A percentile compares a stretch with the other conserved stretches of the same genome.
Conservation (phyloP, 2,888 invertebrate species). For the Sepioteuthis lessoniana region DNA sequence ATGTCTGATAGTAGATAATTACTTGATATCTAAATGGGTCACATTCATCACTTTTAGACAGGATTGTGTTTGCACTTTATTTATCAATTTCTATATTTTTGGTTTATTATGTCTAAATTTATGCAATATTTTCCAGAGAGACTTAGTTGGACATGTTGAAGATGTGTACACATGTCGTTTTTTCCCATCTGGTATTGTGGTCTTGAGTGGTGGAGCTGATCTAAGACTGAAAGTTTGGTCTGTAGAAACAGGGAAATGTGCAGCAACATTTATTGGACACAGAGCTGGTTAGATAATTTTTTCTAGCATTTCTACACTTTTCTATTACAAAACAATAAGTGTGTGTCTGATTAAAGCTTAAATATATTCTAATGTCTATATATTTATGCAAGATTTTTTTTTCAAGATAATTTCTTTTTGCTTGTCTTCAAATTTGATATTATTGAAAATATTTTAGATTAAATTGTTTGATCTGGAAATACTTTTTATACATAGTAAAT, state of each 20-base stretch:
- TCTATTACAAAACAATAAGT: background rate
- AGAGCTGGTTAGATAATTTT: conserved; percentile 75
- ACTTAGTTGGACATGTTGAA: conserved; percentile 81
- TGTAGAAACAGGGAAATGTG: conserved; percentile 82
- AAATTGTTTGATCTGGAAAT: too few relatives aligned
- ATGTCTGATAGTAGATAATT: too few relatives aligned
- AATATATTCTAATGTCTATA: background rate
- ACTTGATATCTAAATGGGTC: background rate
- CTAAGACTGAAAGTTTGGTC: conserved; percentile 83
- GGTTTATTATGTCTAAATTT: background rate
- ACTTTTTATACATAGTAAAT: too few relatives aligned
- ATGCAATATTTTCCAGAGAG: conserved; percentile 65
- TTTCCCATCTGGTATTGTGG: conserved; percentile 83
- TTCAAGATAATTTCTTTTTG: background rate
- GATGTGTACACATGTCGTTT: conserved; percentile 82
- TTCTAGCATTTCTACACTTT: background rate
- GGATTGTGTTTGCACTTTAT: background rate
- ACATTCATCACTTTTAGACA: background rate
- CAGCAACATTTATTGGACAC: conserved; percentile 82
- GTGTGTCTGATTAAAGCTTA: background rate
- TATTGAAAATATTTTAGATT: background rate
- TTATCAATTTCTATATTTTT: background rate
- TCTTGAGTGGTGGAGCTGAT: conserved; percentile 83
- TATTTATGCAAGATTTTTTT: too few relatives aligned
- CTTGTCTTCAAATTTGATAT: background rate